Conservation (phyloP, 2,888 invertebrate species). For the Drosophila suboccidentalis region DNA sequence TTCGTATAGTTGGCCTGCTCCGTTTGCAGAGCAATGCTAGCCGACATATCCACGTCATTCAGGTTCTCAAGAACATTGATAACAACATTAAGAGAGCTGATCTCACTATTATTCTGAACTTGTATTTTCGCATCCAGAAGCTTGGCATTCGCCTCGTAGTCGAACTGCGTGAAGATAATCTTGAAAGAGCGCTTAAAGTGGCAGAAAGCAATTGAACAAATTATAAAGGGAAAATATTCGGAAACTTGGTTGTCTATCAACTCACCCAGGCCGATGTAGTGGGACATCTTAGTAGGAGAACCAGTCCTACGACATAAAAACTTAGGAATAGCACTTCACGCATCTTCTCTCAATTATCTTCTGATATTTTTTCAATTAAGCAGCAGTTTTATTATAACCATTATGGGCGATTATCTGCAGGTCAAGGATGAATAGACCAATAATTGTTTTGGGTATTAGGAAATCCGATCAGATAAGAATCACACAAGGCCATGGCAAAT, state of each 20-base stretch:
- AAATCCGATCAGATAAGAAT: constrained; percentile 25
- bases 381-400: constrained; percentile 50
- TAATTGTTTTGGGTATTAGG: constrained; percentile 61
- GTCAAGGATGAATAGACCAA: constrained; percentile 60
- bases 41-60: constrained; percentile 68
- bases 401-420: constrained; percentile 3
- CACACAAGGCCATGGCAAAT: constrained; percentile 35
- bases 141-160: constrained; percentile 69
- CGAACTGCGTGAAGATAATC: constrained; percentile 71
- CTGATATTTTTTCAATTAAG: constrained; percentile 65
- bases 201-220: not conserved
- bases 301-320: constrained; percentile 41
- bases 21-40: constrained; percentile 65
- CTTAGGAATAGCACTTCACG: constrained; percentile 33
- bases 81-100: constrained; percentile 54
- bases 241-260: not conserved
- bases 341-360: constrained; percentile 59
- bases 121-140: constrained; percentile 67
- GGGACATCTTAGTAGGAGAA: constrained; percentile 50
- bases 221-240: not conserved
- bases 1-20: constrained; percentile 69
- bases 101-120: constrained; percentile 69
- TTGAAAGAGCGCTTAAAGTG: constrained; percentile 78
- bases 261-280: constrained; percentile 77
- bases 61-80: constrained; percentile 66